Conservation (phyloP, 2,888 invertebrate genomes). For the Aethes cnicana region DNA sequence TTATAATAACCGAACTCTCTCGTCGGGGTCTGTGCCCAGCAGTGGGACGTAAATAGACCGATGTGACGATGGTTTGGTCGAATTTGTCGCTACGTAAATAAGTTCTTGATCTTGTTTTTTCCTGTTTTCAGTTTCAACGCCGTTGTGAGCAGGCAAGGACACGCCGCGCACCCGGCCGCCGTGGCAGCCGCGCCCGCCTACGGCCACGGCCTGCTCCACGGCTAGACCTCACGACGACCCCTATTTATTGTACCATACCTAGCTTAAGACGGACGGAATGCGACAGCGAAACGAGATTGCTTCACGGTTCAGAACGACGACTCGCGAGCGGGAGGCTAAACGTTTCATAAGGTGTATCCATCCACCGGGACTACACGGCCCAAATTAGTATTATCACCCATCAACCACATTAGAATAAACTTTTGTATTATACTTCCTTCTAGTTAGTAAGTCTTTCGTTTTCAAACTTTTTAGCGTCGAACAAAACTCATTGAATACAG, state of each 20-base stretch:
- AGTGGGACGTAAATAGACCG: too few species aligned
- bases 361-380: conserved; percentile 61
- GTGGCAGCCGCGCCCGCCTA: conserved; percentile 61
- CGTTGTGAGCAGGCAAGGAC: conserved; percentile 81
- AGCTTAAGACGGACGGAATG: conserved; percentile 70
- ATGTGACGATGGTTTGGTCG: too few species aligned
- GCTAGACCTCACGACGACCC: conserved; percentile 54
- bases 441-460: conserved; percentile 67
- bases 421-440: conserved; percentile 77
- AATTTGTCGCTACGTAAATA: too few species aligned
- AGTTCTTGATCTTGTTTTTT: too few species aligned
- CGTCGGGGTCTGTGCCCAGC: too few species aligned
- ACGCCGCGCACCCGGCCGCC: conserved; percentile 78
- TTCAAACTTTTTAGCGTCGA: conserved; percentile 43
- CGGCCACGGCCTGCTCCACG: conserved; percentile 62
- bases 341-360: conserved; percentile 73
- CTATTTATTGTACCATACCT: conserved; percentile 65
- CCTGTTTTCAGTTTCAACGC: conserved; percentile 84
- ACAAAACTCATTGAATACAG: conserved; percentile 52
- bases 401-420: conserved; percentile 42
- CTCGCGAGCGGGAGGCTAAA: conserved; percentile 45
- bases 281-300: conserved; percentile 53
- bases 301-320: conserved; percentile 48
- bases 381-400: conserved; percentile 47
- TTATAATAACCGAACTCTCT: too few species aligned